A percentile compares a stretch with the other conserved stretches of the same genome.
Evolutionary conservation across 2,888 invertebrate species (phyloP).

Genomic region (Clanis bilineata): DNA sequence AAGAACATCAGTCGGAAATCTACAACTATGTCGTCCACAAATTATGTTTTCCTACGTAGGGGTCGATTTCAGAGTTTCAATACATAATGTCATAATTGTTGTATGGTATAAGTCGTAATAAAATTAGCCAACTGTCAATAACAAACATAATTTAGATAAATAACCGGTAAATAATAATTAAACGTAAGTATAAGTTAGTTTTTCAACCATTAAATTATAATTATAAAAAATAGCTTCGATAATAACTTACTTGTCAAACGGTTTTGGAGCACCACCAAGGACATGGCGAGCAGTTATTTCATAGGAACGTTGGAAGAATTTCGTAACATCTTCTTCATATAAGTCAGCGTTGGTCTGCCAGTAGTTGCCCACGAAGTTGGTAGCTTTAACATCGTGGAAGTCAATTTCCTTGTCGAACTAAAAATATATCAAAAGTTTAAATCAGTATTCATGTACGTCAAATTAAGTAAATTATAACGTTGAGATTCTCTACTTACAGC

Average conservation of each 20-base stretch:
- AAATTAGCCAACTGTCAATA: too few relatives aligned
- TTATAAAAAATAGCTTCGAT: too few relatives aligned
- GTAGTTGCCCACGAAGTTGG: conserved; percentile 80
- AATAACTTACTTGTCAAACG: conserved; percentile 46
- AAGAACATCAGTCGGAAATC: neutral
- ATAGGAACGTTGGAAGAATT: conserved; percentile 77
- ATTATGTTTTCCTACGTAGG: too few relatives aligned
- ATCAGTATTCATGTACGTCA: neutral
- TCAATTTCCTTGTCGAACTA: conserved; percentile 63
- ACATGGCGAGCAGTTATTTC: conserved; percentile 80
- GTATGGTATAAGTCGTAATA: too few relatives aligned
- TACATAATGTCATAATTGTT: too few relatives aligned
- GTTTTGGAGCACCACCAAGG: conserved; percentile 51
- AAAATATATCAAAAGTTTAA: conserved; percentile 24
- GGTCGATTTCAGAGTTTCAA: too few relatives aligned
- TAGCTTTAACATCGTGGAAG: conserved; percentile 63
- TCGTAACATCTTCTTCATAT: conserved; percentile 51
- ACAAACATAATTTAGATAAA: too few relatives aligned
- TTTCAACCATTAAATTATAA: too few relatives aligned
- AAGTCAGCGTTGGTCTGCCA: conserved; percentile 82
- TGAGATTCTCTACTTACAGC: conserved; percentile 62
- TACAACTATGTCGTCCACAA: too few relatives aligned
- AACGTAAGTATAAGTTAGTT: too few relatives aligned
- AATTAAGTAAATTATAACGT: neutral
- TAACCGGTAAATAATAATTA: too few relatives aligned